These are phyloP conservation scores for Pelmatolapia mariae DNA, from an alignment of 2,113 vertebrate species.

Conservation along the genomic window DNA sequence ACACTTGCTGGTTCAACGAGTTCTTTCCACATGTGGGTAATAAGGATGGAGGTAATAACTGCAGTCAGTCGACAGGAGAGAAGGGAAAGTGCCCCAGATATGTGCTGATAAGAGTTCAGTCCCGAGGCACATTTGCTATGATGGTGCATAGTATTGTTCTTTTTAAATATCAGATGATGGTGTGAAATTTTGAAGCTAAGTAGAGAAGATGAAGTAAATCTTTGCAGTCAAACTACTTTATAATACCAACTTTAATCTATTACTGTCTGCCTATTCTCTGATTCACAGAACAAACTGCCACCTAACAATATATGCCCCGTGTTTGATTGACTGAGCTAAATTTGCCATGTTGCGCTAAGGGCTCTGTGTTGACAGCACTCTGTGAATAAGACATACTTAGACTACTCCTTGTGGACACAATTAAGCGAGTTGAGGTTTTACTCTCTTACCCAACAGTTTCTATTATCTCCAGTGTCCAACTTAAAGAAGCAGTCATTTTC, in stretches of 20 bases:
- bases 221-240: neutral
- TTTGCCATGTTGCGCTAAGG: neutral
- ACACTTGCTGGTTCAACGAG: neutral
- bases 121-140: neutral
- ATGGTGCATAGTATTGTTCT: neutral
- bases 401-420: constrained; percentile 22
- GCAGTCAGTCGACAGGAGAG: neutral
- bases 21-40: neutral
- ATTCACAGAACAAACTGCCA: neutral
- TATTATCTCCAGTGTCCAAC: constrained; percentile 4
- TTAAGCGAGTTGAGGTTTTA: neutral
- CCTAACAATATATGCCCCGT: neutral
- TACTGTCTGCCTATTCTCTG: neutral
- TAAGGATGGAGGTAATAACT: constrained; percentile 1
- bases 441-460: neutral
- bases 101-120: neutral
- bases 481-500: constrained; percentile 11
- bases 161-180: neutral
- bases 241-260: neutral
- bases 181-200: neutral
- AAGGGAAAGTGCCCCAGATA: neutral
- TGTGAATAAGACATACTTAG: neutral
- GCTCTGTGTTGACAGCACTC: neutral
- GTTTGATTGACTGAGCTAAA: neutral
- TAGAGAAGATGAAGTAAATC: neutral